These are phyloP conservation scores for Aporophyla nigra DNA, from an alignment of 2,888 invertebrate genomes.

Conservation along the genomic window DNA sequence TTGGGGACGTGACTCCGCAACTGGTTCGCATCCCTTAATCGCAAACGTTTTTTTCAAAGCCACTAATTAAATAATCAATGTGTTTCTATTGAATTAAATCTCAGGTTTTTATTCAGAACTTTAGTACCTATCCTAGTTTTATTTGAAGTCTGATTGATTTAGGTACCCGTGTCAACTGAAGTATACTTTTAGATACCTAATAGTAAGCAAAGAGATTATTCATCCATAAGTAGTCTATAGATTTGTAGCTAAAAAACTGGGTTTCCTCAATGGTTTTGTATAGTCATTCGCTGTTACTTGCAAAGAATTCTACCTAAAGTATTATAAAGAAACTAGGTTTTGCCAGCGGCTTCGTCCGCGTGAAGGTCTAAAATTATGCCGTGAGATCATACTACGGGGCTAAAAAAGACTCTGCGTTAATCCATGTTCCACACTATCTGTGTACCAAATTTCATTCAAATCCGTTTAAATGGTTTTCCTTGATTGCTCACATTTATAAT, in stretches of 20 bases:
- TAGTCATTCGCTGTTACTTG: not conserved
- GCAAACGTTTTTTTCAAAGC: not conserved
- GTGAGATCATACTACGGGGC: too few species aligned
- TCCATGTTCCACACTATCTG: too few species aligned
- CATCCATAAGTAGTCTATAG: too few species aligned
- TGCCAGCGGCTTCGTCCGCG: too few species aligned
- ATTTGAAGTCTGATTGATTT: not conserved
- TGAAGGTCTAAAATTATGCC: too few species aligned
- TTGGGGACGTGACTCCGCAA: conserved; percentile 36
- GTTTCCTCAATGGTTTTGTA: not conserved
- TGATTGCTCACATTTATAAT: too few species aligned
- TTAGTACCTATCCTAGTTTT: not conserved
- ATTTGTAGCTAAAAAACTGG: not conserved
- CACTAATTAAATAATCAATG: conserved; percentile 32
- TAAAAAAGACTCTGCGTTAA: too few species aligned
- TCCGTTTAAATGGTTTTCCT: too few species aligned
- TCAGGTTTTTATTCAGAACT: not conserved
- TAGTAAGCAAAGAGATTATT: too few species aligned
- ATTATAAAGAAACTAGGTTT: not conserved
- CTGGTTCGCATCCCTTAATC: conserved; percentile 46
- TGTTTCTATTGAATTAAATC: not conserved
- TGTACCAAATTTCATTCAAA: too few species aligned
- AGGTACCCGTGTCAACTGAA: not conserved
- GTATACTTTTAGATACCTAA: not conserved
- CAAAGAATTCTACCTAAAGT: not conserved